Base-by-base conservation (phyloP, 2,113 vertebrate species). In the Aegithalos caudatus region DNA sequence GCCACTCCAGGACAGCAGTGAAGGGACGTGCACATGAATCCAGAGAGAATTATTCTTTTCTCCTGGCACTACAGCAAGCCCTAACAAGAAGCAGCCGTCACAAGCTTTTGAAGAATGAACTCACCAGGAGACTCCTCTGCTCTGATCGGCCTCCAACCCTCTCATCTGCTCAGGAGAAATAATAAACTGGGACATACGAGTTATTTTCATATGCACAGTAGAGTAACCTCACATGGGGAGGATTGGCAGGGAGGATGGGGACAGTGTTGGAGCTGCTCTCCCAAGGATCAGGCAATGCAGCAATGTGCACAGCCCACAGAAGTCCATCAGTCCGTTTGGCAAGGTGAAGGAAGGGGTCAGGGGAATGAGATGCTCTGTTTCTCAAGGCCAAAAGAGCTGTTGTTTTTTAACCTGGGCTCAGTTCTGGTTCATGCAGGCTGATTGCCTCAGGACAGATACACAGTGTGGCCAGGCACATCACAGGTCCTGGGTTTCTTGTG, bases 131-230 rank as follows among this genome's bases (percentile, higher is more conserved):
- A 54, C 29, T 85, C 40, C 72, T 88, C 84, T 40, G 81, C 93
- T 96, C 94, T 95, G 86, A 95, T 96, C 95, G 2, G 94, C 71
- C 70, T 96, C 93, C 94, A 97, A 54, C 61, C 81, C 64, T 89
- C 91, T 95, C 91, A 92, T 94, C 96, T 35, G 14, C 89, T 82
- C 57, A 81, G 79, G 89, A 95, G 93, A 91, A 96, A 92, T 82
- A 95, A 95, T 76, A 95, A 96, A 94, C 89, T 72, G 58, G 90
- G 83, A 81, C 83, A 65, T 14, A 70, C 0, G 0, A 87, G 93
- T 85, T 87, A 54, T 85, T 96, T 94, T 95, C 81, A 64, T 89
- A 61, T 1, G 1, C 47, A 16, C 81, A 66, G 65, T 69, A 22
- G 48, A 94, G 81, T 72, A 94, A 91, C 56, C 88, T 95, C 95